Conservation (phyloP, 2,888 invertebrate genomes). For the Elegia similella region DNA sequence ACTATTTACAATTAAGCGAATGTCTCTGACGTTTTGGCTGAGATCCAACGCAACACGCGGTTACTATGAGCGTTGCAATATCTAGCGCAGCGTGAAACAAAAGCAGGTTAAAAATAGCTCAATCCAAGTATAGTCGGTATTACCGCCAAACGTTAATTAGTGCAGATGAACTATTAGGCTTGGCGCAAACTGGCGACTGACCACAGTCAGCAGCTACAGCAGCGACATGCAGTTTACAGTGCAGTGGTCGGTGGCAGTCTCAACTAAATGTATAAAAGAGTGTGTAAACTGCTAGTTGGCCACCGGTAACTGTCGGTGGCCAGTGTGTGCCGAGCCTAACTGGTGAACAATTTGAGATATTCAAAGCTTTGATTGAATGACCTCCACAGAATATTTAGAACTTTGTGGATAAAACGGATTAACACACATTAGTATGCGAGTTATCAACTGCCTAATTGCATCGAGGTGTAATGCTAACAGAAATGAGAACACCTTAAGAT, state of each 20-base stretch:
- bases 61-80: conserved; percentile 29
- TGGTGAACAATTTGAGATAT: neutral
- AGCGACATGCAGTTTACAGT: no score
- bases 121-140: conserved; percentile 6
- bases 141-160: conserved; percentile 1
- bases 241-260: no score
- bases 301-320: no score
- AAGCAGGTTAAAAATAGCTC: conserved; percentile 13
- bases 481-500: neutral
- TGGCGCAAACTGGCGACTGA: no score
- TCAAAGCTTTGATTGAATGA: neutral
- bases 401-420: conserved; percentile 6
- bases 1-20: conserved; percentile 36
- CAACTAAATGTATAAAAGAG: no score
- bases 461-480: neutral
- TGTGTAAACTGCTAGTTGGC: no score
- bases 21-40: conserved; percentile 46
- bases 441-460: conserved; percentile 5
- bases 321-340: no score
- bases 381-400: neutral
- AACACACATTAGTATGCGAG: conserved; percentile 8
- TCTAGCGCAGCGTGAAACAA: conserved; percentile 19
- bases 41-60: conserved; percentile 30
- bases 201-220: no score
- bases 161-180: neutral